Base-by-base conservation (phyloP, 1,140 invertebrate genomes). In the Nylanderia fulva region DNA sequence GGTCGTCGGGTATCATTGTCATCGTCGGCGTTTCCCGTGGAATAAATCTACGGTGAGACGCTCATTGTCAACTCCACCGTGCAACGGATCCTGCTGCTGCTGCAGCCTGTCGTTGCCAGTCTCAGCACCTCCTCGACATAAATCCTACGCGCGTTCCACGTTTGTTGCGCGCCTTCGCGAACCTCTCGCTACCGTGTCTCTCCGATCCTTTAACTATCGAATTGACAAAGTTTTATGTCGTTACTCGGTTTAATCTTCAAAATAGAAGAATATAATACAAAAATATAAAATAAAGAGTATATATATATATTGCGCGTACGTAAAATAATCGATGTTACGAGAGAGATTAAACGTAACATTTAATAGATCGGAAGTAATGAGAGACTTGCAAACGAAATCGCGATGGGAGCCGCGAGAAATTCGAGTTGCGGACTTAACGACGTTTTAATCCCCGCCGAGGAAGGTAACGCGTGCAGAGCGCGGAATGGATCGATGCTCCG, bases 11-110 rank as follows among this genome's bases (percentile, higher is more conserved):
- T 82, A 58, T 71, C 64, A n/a, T 72, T 56, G 85, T 33, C 48
- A 24, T 80, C 76, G 68, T 75, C 54, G 64, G 61, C 68, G 58
- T 74, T 88, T 88, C 80, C 85, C 80, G 68, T 18, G 52, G 68
- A 86, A 85, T 86, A 85, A 84, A 88, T 86, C 86, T 71, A 72
- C 76, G 66, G 61, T 45, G 56, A 52, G 56, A 66, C 42, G 33
- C 58, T 76, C 71, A 84, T 86, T 86, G 85, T 86, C 85, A 76
- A 83, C 77, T 8, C 4, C 18, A 8, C n/a, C 21, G 58, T n/a
- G 45, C 24, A 11, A 29, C 56, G 54, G 45, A 77, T n/a, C n/a
- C n/a, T n/a, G n/a, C n/a, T 27, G 72, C 48, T 52, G 61, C 72
- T 11, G 45, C 61, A 18, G 58, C 45, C 63, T 79, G 63, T 85